A percentile compares a stretch with the other conserved stretches of the same genome.
phyloP scores from a whole-genome alignment of 2,113 vertebrate species.

The Furnarius figulus region DNA sequence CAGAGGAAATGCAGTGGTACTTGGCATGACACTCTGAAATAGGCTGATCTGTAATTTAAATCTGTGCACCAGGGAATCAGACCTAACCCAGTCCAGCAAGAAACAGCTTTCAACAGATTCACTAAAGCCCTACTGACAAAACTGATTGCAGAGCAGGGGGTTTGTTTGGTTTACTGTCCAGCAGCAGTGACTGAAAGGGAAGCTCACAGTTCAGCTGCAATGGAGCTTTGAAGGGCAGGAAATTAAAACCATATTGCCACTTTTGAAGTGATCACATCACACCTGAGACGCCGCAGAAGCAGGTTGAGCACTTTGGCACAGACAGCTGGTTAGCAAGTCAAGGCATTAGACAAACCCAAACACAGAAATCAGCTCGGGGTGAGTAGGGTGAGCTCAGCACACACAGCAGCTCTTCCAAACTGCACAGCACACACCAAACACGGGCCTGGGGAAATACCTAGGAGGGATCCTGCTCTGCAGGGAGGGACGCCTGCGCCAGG shows the following conservation, averaged over 20 bases:
- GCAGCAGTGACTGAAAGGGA: not conserved
- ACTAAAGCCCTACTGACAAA: not conserved
- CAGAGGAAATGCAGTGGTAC: not conserved
- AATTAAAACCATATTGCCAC: not conserved
- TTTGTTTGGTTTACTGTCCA: not conserved
- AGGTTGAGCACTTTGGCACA: not conserved
- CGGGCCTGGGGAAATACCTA: conserved; percentile 84
- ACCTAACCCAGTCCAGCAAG: not conserved
- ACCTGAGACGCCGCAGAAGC: not conserved
- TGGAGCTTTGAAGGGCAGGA: not conserved
- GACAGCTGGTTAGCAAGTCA: not conserved
- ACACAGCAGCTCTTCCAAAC: not conserved
- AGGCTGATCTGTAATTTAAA: not conserved
- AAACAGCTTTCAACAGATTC: not conserved
- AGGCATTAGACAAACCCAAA: conserved; percentile 42
- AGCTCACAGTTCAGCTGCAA: not conserved
- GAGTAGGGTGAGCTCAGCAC: conserved; percentile 46
- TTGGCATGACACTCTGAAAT: not conserved
- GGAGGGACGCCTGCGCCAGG: conserved; percentile 75
- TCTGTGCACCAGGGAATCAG: not conserved
- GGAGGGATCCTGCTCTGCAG: conserved; percentile 83
- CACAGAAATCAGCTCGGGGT: not conserved
- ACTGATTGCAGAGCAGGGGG: not conserved
- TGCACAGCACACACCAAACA: conserved; percentile 53
- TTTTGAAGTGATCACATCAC: not conserved